phyloP scores from a whole-genome alignment of 1,140 invertebrate genomes.

The Zophobas morio region DNA sequence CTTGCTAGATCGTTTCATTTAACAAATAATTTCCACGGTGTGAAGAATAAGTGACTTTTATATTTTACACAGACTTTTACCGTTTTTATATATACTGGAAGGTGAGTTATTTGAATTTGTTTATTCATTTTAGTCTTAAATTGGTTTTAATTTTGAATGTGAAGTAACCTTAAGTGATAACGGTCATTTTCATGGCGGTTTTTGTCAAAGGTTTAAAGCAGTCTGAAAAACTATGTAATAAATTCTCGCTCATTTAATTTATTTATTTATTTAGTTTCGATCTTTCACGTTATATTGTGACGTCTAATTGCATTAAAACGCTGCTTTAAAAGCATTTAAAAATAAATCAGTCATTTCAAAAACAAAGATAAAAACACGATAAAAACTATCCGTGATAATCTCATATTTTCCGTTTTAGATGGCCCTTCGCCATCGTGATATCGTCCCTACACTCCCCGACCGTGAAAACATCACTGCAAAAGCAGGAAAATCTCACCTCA shows the following conservation, averaged over 20 bases:
- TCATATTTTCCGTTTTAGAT: conserved; percentile 23
- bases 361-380: no score
- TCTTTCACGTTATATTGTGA: no score
- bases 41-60: neutral
- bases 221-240: no score
- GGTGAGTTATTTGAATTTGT: neutral
- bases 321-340: neutral
- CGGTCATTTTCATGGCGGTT: conserved; percentile 49
- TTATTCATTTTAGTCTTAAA: neutral
- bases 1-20: neutral
- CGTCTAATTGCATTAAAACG: no score
- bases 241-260: neutral
- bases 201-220: neutral
- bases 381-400: no score
- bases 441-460: conserved; percentile 8
- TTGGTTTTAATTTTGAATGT: no score
- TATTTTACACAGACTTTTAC: conserved; percentile 5
- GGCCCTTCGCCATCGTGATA: conserved; percentile 40
- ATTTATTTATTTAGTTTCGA: neutral
- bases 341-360: neutral
- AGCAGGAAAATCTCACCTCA: conserved; percentile 33
- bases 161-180: conserved; percentile 10
- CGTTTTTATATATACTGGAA: conserved; percentile 1
- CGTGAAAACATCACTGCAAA: conserved; percentile 53
- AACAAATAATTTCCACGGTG: conserved; percentile 1